Evolutionary conservation across 2,797 vertebrate species (phyloP), one percentile per base, ranked within the genome.

Genomic region (Avahi laniger): DNA sequence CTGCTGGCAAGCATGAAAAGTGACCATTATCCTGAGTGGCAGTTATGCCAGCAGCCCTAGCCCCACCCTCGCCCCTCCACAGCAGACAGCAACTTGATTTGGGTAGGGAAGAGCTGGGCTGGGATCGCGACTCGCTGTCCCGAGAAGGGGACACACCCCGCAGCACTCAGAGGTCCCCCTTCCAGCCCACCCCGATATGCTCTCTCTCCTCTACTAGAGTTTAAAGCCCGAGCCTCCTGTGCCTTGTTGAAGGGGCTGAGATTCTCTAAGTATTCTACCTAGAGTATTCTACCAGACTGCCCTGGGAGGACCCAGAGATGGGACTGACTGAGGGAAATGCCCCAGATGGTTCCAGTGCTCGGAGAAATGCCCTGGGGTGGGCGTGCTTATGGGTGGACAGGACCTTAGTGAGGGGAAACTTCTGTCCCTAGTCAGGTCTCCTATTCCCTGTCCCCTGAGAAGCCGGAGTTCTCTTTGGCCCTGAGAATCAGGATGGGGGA

Each of bases 21-120:
- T 73, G 69, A 84, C 95, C 61, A 52, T 76, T 67, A 89, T 63
- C 82, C 43, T 8, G 43, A 92, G 72, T 54, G 93, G 70, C 93
- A 87, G 70, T 82, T 70, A 85, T 14, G 38, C 76, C 50, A 41
- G 18, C 41, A 35, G 54, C 48, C 57, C 48, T 33, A 38, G 61
- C 33, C 61, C 61, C 2, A 1, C 24, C 50, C 33, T 76, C 0
- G 12, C 7, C 75, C 43, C 35, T 59, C 80, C 63, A 35, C 9
- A 84, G 35, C 52, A 69, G 35, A 93, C 5, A 59, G 61, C 59
- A 94, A n/a, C 63, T 48, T 24, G 67, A 81, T n/a, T 73, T 57
- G 0, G 67, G 38, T 6, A 30, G 26, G 24, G 67, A 65, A 30
- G 26, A 50, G 59, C 38, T 59, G 13, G 73, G 67, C 61, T 67